Evolutionary conservation across 2,888 invertebrate species (phyloP), one percentile per base, ranked within the genome.

Genomic region (Tinea semifulvella): DNA sequence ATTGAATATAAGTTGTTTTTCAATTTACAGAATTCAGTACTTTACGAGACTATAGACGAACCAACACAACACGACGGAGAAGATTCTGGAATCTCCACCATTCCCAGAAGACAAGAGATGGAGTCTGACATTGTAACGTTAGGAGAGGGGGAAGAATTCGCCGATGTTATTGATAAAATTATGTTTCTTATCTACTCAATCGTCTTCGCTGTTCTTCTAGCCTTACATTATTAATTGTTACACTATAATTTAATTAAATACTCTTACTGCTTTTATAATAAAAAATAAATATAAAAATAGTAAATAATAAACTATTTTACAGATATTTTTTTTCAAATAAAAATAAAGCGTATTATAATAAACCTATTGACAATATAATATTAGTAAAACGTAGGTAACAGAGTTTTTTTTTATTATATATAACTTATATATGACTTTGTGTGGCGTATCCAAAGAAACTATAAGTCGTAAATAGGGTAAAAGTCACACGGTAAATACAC

Each of bases 1-100:
- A n/a, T n/a, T n/a, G n/a, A n/a, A n/a, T n/a, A n/a, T n/a, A n/a
- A n/a, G n/a, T n/a, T n/a, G 7, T 26, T 6, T 2, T 26, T n/a
- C 7, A 26, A 26, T n/a, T 26, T 52, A 5, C 51, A 68, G 66
- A 52, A 26, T 7, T 31, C 31, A 13, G 13, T 31, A n/a, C 58
- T 56, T 42, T 67, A 65, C 46, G 62, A 62, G 31, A 60, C 65
- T 0, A 50, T 68, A 6, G 68, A 68, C 31, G 70, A 72, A 40
- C 68, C 57, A 1, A 71, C 56, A 0, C 65, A n/a, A n/a, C n/a
- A 68, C 50, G 68, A 71, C 43, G 74, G 75, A 6, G 67, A 67
- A 0, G 68, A 66, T 4, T 49, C 54, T 0, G 51, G 52, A 0
- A 50, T 54, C 0, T 52, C 55, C 2, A 44, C 53, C 0, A 31